Percentiles rank a stretch among this genome's conserved stretches.
Evolutionary conservation across 2,888 invertebrate genomes (phyloP).

Genomic region (Eulithis testata): DNA sequence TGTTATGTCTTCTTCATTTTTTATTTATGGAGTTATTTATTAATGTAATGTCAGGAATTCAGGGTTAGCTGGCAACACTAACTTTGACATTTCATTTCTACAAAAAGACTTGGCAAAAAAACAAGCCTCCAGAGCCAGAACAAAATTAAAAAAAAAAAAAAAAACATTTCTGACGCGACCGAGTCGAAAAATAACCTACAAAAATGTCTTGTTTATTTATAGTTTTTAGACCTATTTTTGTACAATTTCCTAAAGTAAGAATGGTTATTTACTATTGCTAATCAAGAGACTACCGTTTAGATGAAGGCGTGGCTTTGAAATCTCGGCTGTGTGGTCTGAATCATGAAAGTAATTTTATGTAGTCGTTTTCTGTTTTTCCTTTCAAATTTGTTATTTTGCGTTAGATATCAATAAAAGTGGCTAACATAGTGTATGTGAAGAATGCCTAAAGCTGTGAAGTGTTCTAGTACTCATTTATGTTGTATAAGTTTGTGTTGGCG

Average conservation of each 20-base stretch:
- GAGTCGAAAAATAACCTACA: conserved; percentile 22
- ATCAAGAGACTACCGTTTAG: not conserved
- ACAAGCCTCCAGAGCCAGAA: too few relatives aligned
- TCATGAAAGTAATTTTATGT: not conserved
- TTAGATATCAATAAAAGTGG: not conserved
- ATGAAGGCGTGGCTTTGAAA: not conserved
- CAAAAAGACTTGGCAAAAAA: too few relatives aligned
- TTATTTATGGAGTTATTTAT: too few relatives aligned
- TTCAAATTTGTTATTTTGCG: not conserved
- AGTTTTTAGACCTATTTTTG: conserved; percentile 11
- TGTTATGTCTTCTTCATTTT: too few relatives aligned
- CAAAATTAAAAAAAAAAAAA: too few relatives aligned
- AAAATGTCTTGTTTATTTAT: conserved; percentile 28
- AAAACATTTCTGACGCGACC: not conserved
- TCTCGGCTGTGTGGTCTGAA: not conserved
- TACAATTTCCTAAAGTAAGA: not conserved
- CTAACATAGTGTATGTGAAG: not conserved
- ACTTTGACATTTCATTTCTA: not conserved
- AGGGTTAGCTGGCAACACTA: too few relatives aligned
- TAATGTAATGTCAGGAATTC: too few relatives aligned
- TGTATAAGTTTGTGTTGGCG: conserved; percentile 11
- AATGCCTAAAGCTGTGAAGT: conserved; percentile 5
- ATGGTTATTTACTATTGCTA: not conserved
- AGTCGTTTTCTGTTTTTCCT: conserved; percentile 12
- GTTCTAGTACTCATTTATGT: not conserved